Conservation (phyloP, 2,888 invertebrate genomes). For the Dascillus cervinus region DNA sequence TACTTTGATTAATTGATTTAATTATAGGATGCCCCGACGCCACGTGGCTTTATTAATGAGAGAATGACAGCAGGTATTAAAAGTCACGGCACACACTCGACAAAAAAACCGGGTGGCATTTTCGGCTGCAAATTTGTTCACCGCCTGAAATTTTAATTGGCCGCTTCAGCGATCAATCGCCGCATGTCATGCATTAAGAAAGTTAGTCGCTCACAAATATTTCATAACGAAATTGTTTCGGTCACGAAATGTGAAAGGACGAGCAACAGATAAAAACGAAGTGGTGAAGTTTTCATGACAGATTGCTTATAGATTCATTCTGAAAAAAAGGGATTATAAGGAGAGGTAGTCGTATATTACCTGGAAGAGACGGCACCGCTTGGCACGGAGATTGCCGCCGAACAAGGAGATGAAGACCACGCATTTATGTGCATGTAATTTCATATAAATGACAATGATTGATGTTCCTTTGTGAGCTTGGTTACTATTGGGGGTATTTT, state of each 20-base stretch:
- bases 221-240: constrained; percentile 13
- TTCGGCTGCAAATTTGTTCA: too few species aligned
- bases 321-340: too few species aligned
- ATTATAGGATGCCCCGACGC: too few species aligned
- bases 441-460: constrained; percentile 24
- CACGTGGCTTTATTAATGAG: too few species aligned
- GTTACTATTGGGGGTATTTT: constrained; percentile 20
- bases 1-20: too few species aligned
- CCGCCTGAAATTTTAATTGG: too few species aligned
- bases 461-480: constrained; percentile 21
- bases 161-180: too few species aligned
- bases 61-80: too few species aligned
- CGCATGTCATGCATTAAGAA: too few species aligned
- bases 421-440: constrained; percentile 24
- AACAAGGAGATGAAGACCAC: constrained; percentile 20
- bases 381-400: constrained; percentile 24
- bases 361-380: constrained; percentile 21
- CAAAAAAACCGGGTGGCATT: too few species aligned
- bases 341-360: constrained; percentile 19
- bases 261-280: too few species aligned
- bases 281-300: constrained; percentile 22
- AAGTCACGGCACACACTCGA: too few species aligned
- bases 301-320: constrained; percentile 24
- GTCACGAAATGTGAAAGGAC: constrained; percentile 14
- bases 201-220: constrained; percentile 5